Evolutionary conservation across 2,797 vertebrate genomes (phyloP).

Genomic region (Gadopsis marmoratus): DNA sequence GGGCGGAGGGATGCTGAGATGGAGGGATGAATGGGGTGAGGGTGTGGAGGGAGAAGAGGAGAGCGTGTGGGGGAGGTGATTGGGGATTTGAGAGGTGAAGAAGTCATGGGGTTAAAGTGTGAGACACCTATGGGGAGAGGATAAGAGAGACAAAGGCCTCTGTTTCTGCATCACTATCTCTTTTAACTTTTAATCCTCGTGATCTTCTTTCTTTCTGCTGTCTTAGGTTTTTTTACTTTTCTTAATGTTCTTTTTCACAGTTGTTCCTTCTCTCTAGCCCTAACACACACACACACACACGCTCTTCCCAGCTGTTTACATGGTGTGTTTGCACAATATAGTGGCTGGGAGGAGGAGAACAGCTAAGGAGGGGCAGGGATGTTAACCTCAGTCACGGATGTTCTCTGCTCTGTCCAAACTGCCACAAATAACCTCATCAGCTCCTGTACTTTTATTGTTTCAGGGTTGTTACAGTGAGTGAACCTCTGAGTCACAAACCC

Average conservation of each 20-base stretch:
- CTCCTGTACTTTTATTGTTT: slow-evolving; percentile 28
- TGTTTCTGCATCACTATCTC: slow-evolving; percentile 54
- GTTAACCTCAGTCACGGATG: slow-evolving; percentile 58
- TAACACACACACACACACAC: slow-evolving; percentile 28
- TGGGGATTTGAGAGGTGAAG: slow-evolving; percentile 72
- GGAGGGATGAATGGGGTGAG: slow-evolving; percentile 71
- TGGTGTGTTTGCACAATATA: slow-evolving; percentile 81
- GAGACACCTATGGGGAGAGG: slow-evolving; percentile 69
- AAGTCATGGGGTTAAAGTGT: slow-evolving; percentile 80
- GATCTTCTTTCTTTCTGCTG: neutral
- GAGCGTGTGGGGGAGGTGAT: slow-evolving; percentile 6
- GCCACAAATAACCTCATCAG: slow-evolving; percentile 46
- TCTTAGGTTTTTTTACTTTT: neutral
- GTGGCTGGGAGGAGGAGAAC: slow-evolving; percentile 60
- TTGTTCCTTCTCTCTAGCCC: neutral
- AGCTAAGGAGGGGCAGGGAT: slow-evolving; percentile 57
- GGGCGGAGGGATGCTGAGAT: slow-evolving; percentile 70
- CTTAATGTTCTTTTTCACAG: neutral
- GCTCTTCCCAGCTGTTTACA: slow-evolving; percentile 76
- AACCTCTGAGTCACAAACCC: neutral
- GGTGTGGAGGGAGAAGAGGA: slow-evolving; percentile 64
- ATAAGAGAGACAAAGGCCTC: slow-evolving; percentile 74
- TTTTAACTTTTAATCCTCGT: slow-evolving; percentile 37
- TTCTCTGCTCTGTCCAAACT: slow-evolving; percentile 49
- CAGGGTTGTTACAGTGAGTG: neutral